Percentiles rank a stretch among this genome's conserved stretches.
Conservation (phyloP, 2,888 invertebrate species). For the Busseola fusca region DNA sequence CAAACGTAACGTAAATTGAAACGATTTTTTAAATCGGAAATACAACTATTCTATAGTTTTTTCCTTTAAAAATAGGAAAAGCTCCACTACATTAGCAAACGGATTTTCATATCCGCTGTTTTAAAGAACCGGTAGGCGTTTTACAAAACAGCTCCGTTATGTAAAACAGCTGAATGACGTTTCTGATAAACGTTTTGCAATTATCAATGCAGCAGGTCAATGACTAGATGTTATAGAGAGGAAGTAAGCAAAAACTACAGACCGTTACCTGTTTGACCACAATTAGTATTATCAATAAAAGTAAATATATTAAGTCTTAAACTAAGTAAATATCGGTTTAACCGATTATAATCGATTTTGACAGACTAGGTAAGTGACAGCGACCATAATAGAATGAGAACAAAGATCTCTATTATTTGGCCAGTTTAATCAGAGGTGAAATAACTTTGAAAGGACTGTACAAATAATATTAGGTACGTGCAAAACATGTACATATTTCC, state of each 20-base stretch:
- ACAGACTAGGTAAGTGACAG: background rate
- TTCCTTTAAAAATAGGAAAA: background rate
- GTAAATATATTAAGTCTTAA: background rate
- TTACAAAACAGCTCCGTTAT: too few relatives aligned
- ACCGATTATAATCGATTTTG: too few relatives aligned
- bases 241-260: background rate
- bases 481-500: background rate
- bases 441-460: background rate
- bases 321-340: background rate
- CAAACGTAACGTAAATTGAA: background rate
- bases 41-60: background rate
- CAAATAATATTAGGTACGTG: background rate
- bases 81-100: too few relatives aligned
- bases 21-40: background rate
- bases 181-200: too few relatives aligned
- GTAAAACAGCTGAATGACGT: too few relatives aligned
- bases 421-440: background rate
- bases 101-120: too few relatives aligned
- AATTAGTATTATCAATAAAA: background rate
- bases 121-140: too few relatives aligned
- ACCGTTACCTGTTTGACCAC: background rate
- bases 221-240: too few relatives aligned
- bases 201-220: too few relatives aligned
- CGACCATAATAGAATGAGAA: background rate
- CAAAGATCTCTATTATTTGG: background rate